A percentile compares a stretch with the other conserved stretches of the same genome.
These are phyloP conservation scores for Kradibia gibbosae DNA, from an alignment of 1,140 invertebrate genomes.

Conservation along the genomic window DNA sequence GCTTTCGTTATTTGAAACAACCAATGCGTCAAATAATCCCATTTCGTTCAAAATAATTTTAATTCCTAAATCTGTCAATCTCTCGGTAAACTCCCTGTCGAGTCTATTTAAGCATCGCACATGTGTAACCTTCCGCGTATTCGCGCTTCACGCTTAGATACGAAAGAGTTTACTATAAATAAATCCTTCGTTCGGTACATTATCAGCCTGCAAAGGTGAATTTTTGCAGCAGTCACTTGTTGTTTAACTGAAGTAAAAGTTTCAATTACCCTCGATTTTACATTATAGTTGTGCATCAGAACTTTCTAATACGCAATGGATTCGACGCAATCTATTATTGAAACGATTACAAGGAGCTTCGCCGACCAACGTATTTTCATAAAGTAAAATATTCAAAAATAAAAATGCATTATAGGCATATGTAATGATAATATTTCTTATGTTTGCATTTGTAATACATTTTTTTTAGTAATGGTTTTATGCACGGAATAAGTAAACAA, in stretches of 20 bases:
- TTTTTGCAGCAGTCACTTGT: background rate
- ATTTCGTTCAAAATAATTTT: background rate
- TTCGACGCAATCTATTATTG: background rate
- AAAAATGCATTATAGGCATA: too few relatives aligned
- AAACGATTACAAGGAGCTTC: background rate
- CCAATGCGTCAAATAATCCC: background rate
- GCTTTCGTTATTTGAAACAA: background rate
- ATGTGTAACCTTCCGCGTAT: background rate
- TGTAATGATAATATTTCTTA: too few relatives aligned
- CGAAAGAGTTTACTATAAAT: background rate
- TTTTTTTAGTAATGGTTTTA: too few relatives aligned
- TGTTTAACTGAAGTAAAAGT: background rate
- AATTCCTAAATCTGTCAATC: background rate
- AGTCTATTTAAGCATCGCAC: background rate
- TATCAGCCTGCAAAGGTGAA: background rate
- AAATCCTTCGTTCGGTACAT: background rate
- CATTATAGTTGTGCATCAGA: background rate
- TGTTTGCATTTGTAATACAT: too few relatives aligned
- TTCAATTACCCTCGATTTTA: background rate
- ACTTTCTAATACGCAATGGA: background rate
- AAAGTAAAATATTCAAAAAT: too few relatives aligned
- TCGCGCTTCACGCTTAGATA: background rate
- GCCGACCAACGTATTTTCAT: too few relatives aligned
- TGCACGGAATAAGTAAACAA: too few relatives aligned
- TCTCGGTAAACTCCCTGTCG: background rate